Evolutionary conservation across 2,113 vertebrate genomes (phyloP), one percentile per base, ranked within the genome.

Genomic region (Amia ocellicauda): DNA sequence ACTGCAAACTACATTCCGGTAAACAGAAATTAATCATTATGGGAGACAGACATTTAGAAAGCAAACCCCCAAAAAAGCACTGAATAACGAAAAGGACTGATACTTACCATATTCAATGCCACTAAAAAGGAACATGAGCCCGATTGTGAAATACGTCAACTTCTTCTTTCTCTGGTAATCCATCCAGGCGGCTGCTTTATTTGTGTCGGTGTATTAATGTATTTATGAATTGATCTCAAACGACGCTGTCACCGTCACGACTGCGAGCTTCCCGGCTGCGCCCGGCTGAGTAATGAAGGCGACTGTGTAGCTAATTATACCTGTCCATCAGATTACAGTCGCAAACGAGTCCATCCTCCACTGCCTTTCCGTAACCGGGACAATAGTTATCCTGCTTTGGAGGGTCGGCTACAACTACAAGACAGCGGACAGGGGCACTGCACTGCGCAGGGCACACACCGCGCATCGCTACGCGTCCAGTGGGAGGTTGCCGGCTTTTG

Each of bases 31-130:
- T n/a, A n/a, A n/a, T n/a, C n/a, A n/a, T n/a, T n/a, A n/a, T n/a
- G n/a, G n/a, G n/a, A n/a, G n/a, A n/a, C n/a, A n/a, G n/a, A n/a
- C n/a, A n/a, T n/a, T n/a, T n/a, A n/a, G n/a, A n/a, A n/a, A n/a
- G n/a, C n/a, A n/a, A n/a, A n/a, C n/a, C 11, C 31, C 31, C 5
- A 36, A 7, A 36, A 5, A 36, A 36, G 11, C 31, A 5, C 31
- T 7, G 5, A 36, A 5, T 36, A 36, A 7, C n/a, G 58, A 4
- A 62, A 67, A 0, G 13, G 23, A 29, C 71, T 28, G 2, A 29
- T 5, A 77, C 78, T 83, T 60, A 93, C 91, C 91, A 68, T 92
- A 92, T 67, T 93, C 90, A 45, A 93, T 81, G 2, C 91, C 91
- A 55, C 87, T 91, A 0, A 91, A 73, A 19, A 92, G 78, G 66